These are phyloP conservation scores for Calliopum simillimum DNA, from an alignment of 2,888 invertebrate genomes.

Conservation along the genomic window DNA sequence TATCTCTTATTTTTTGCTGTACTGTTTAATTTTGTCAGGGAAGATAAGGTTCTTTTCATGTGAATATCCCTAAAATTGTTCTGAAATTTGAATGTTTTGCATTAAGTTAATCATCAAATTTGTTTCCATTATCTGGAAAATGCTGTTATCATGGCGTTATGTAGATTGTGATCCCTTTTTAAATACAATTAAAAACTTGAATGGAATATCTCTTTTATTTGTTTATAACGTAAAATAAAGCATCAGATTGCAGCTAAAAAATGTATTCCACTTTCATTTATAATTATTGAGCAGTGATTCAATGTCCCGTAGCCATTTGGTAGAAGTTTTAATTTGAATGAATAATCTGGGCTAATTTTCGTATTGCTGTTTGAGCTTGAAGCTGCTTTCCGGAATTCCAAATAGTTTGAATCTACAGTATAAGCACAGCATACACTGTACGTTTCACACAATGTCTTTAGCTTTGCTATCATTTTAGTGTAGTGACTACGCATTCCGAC, in stretches of 20 bases:
- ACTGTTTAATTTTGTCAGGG: too few species aligned
- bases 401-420: conserved; percentile 49
- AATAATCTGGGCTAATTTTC: conserved; percentile 15
- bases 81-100: too few species aligned
- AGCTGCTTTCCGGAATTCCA: conserved; percentile 9
- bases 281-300: conserved; percentile 25
- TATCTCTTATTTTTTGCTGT: too few species aligned
- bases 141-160: too few species aligned
- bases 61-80: too few species aligned
- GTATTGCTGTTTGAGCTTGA: not conserved
- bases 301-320: conserved; percentile 26
- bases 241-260: conserved; percentile 24
- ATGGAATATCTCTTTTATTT: too few species aligned
- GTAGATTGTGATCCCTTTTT: too few species aligned
- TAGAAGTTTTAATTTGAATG: conserved; percentile 26
- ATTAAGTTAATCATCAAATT: too few species aligned
- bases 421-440: conserved; percentile 53
- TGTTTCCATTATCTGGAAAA: too few species aligned
- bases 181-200: too few species aligned
- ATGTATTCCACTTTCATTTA: conserved; percentile 31
- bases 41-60: too few species aligned
- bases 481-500: conserved; percentile 53
- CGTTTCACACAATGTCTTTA: conserved; percentile 48
- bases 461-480: conserved; percentile 44
- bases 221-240: too few species aligned